Conservation (phyloP, 1,140 invertebrate genomes). For the Eciton burchellii region DNA sequence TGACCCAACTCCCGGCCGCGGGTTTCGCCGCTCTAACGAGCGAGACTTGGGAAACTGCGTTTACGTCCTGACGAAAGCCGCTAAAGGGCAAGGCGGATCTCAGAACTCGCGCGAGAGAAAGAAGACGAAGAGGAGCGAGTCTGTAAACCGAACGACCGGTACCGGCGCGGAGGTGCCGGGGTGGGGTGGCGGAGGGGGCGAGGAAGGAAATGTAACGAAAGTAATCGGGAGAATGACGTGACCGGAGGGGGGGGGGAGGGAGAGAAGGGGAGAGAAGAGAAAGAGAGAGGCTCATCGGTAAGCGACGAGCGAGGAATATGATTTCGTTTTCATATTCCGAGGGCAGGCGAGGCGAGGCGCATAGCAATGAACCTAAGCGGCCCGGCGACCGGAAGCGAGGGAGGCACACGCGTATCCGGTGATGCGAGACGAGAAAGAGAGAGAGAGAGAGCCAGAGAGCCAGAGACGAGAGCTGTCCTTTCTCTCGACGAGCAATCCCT, state of each 20-base stretch:
- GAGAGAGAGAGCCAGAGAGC: slow-evolving; percentile 61
- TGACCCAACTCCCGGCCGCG: slow-evolving; percentile 70
- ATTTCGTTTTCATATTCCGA: slow-evolving; percentile 80
- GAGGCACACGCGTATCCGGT: slow-evolving; percentile 78
- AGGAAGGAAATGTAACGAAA: too few species aligned
- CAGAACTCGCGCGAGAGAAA: background rate
- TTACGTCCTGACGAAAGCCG: slow-evolving; percentile 39
- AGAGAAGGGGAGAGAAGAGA: background rate
- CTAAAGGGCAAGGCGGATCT: slow-evolving; percentile 53
- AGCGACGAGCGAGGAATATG: slow-evolving; percentile 75
- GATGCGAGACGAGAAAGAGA: slow-evolving; percentile 72
- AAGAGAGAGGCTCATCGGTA: slow-evolving; percentile 71
- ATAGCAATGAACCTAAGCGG: slow-evolving; percentile 74
- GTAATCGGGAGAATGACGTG: too few species aligned
- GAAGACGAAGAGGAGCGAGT: background rate
- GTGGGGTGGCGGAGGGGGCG: too few species aligned
- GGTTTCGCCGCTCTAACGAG: slow-evolving; percentile 76
- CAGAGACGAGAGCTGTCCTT: background rate
- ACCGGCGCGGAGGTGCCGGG: too few species aligned
- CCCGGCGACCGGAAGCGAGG: slow-evolving; percentile 76
- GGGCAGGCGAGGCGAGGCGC: slow-evolving; percentile 69
- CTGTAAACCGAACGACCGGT: slow-evolving; percentile 2
- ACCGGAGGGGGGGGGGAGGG: background rate
- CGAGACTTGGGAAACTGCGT: slow-evolving; percentile 65
- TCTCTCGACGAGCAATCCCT: slow-evolving; percentile 45